Conservation (phyloP, 2,888 invertebrate species). For the Perizoma flavofasciatum region DNA sequence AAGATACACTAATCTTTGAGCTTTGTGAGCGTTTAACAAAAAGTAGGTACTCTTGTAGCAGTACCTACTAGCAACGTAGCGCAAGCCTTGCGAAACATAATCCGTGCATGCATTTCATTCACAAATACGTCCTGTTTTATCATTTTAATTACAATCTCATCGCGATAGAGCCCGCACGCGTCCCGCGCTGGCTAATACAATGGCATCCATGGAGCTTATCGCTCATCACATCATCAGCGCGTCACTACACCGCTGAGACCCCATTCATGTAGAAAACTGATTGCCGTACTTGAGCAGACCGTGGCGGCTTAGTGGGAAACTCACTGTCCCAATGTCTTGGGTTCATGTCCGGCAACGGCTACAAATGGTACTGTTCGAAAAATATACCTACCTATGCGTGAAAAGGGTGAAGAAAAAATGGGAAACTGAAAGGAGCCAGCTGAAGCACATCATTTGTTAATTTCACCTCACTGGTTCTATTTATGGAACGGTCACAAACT, state of each 20-base stretch:
- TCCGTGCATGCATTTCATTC: conserved; percentile 29
- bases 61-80: too few relatives aligned
- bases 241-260: conserved; percentile 60
- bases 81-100: conserved; percentile 15
- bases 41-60: background rate
- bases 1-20: too few relatives aligned
- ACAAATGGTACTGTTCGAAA: background rate
- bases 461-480: too few relatives aligned
- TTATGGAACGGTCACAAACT: too few relatives aligned
- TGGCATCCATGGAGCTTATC: conserved; percentile 58
- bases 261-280: conserved; percentile 6
- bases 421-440: too few relatives aligned
- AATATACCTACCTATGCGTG: too few relatives aligned
- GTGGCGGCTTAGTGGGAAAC: background rate
- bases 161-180: conserved; percentile 68
- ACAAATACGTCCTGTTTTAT: conserved; percentile 28
- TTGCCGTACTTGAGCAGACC: background rate
- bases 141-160: conserved; percentile 63
- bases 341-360: background rate
- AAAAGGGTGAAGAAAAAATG: too few relatives aligned
- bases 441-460: too few relatives aligned
- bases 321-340: background rate
- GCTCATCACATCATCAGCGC: conserved; percentile 58
- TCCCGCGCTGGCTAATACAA: conserved; percentile 59
- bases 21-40: too few relatives aligned